Base-by-base conservation (phyloP, 2,888 invertebrate genomes). In the Linhomoeus sp. region DNA sequence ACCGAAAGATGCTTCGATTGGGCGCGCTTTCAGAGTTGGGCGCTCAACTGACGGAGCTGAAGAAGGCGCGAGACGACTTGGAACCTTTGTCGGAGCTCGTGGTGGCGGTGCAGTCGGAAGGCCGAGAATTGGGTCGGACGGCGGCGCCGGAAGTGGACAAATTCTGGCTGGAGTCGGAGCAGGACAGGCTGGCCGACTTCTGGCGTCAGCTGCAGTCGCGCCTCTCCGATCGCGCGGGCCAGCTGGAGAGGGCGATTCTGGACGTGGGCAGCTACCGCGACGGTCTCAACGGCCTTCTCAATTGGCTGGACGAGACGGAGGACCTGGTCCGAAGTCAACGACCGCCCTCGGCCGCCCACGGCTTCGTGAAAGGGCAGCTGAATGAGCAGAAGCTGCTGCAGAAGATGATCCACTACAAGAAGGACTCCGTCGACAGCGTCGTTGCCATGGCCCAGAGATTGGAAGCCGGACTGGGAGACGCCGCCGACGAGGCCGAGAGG, bases 201-300 rank as follows among this genome's bases (percentile, higher is more conserved):
- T 90, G 88, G 88, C 85, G 87, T 65, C 78, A 81, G 46, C 72
- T 92, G 44, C 87, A 87, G 70, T 84, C 86, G 14, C n/a, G 39
- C 12, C 19, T 82, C 67, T 83, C 84, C 64, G 88, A 90, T 58
- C 77, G 88, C 43, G 87, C 88, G 62, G 77, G 87, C 46, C 79
- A 79, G 42, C 69, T 94, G 26, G 92, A 94, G 67, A 81, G 83
- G 1, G 90, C 86, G 0, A 71, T 94, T 7, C 72, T 94, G 2
- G 88, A 90, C 61, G 85, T 88, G 0, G 94, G 94, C 49, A 88
- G 88, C 70, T 90, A 90, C 75, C 84, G 88, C 57, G 94, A 94
- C 67, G 90, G 92, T 0, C 56, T 67, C 45, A 49, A 55, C 26
- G 49, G 50, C 15, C 55, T 63, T 33, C 48, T 56, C 24, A 85